Conservation (phyloP, 2,888 invertebrate genomes). For the Altica lythri region DNA sequence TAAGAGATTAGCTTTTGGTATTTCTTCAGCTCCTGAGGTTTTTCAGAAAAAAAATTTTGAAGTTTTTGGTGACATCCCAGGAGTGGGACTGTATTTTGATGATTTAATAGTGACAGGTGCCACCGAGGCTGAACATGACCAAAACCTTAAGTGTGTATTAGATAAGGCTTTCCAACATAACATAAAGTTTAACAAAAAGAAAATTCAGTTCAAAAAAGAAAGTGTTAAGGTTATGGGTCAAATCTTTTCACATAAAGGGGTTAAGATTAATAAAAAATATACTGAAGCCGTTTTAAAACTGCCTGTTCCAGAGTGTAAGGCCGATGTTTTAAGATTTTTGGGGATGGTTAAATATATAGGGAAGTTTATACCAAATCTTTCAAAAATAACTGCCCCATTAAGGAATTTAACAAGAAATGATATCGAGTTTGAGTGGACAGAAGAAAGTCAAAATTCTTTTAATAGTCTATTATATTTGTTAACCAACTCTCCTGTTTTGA, state of each 20-base stretch:
- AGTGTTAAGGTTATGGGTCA: slow-evolving; percentile 27
- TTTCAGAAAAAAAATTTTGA: too few relatives aligned
- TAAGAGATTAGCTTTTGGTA: too few relatives aligned
- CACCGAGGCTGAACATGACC: too few relatives aligned
- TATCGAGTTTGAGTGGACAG: slow-evolving; percentile 7
- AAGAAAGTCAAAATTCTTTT: slow-evolving; percentile 1
- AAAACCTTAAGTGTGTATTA: slow-evolving; percentile 13
- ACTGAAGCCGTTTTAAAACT: slow-evolving; percentile 7
- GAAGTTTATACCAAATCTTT: slow-evolving; percentile 35
- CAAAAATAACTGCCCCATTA: too few relatives aligned
- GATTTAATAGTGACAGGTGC: slow-evolving; percentile 32
- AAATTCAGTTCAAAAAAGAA: slow-evolving; percentile 19
- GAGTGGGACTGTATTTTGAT: slow-evolving; percentile 34
- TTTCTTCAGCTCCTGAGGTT: too few relatives aligned
- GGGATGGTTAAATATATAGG: slow-evolving; percentile 35
- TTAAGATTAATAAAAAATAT: slow-evolving; percentile 14
- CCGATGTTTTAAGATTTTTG: slow-evolving; percentile 34
- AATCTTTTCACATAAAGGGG: slow-evolving; percentile 25
- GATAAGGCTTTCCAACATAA: slow-evolving; percentile 28
- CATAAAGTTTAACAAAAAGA: slow-evolving; percentile 28
- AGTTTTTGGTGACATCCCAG: slow-evolving; percentile 34
- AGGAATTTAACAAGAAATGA: slow-evolving; percentile 21
- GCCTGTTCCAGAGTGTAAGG: slow-evolving; percentile 26
- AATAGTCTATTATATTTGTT: background rate
- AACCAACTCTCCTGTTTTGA: slow-evolving; percentile 6